Evolutionary conservation across 2,797 vertebrate species (phyloP).

Genomic region (Spinus olivaceus): DNA sequence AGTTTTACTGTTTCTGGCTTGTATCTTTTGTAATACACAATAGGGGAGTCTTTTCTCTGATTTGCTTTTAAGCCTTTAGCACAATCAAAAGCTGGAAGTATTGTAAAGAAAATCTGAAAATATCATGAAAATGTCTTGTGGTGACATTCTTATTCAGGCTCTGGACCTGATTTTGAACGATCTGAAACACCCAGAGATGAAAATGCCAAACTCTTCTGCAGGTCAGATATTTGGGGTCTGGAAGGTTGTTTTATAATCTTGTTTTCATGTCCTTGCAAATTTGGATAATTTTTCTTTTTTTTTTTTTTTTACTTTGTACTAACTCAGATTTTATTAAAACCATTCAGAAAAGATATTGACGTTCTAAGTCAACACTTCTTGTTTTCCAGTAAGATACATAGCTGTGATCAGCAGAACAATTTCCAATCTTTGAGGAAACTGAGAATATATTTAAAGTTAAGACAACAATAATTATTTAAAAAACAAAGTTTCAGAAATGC

Average conservation of each 20-base stretch:
- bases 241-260: slow-evolving; percentile 11
- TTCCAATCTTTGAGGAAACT: not conserved
- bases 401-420: not conserved
- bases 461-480: not conserved
- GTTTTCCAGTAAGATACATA: not conserved
- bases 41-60: slow-evolving; percentile 52
- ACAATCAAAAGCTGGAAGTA: slow-evolving; percentile 53
- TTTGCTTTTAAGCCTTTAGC: slow-evolving; percentile 61
- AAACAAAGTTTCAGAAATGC: not conserved
- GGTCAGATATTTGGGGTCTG: slow-evolving; percentile 11
- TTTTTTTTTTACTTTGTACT: not conserved
- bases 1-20: slow-evolving; percentile 52
- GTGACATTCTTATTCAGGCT: slow-evolving; percentile 49
- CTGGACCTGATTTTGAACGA: slow-evolving; percentile 43
- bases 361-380: not conserved
- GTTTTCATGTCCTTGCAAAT: slow-evolving; percentile 16
- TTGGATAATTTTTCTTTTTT: not conserved
- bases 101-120: slow-evolving; percentile 66
- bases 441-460: not conserved
- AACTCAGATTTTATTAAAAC: slow-evolving; percentile 12
- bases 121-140: slow-evolving; percentile 54
- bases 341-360: not conserved
- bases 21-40: slow-evolving; percentile 57
- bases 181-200: not conserved
- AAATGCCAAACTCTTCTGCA: not conserved